Percentiles rank a stretch among this genome's conserved stretches.
Evolutionary conservation across 23 tunicate species (phyloP).

Genomic region (Diplosoma virens): DNA sequence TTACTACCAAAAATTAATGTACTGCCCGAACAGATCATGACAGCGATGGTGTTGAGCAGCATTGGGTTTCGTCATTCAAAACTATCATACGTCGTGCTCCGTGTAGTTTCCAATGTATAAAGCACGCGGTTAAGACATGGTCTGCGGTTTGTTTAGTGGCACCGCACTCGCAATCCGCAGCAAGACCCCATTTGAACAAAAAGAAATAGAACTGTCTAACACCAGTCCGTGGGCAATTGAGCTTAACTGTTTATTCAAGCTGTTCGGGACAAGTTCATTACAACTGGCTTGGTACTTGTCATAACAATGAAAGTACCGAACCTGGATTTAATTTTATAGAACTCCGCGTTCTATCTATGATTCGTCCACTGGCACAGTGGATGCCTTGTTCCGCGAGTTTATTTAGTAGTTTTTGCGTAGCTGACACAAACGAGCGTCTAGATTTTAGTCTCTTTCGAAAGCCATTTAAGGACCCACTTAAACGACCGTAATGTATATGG

Average conservation of each 20-base stretch:
- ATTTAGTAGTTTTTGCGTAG: too few relatives aligned
- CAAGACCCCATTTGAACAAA: too few relatives aligned
- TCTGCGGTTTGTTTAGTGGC: background rate
- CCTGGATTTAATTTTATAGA: background rate
- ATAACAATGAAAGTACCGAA: background rate
- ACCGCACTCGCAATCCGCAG: too few relatives aligned
- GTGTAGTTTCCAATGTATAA: background rate
- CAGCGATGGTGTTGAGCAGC: too few relatives aligned
- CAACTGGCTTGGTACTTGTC: background rate
- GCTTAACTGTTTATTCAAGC: background rate
- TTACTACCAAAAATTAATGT: too few relatives aligned
- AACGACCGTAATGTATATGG: too few relatives aligned
- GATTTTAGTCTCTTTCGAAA: too few relatives aligned
- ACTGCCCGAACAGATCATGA: too few relatives aligned
- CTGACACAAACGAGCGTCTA: too few relatives aligned
- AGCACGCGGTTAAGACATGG: background rate
- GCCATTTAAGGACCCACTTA: too few relatives aligned
- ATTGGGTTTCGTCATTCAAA: background rate
- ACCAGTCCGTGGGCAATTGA: background rate
- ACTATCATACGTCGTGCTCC: background rate
- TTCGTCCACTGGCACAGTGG: background rate
- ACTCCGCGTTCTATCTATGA: background rate
- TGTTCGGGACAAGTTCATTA: background rate
- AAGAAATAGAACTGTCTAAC: background rate
- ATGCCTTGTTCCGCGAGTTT: too few relatives aligned